Evolutionary conservation across 2,888 invertebrate genomes (phyloP).

Genomic region (Pseudococcus longispinus): DNA sequence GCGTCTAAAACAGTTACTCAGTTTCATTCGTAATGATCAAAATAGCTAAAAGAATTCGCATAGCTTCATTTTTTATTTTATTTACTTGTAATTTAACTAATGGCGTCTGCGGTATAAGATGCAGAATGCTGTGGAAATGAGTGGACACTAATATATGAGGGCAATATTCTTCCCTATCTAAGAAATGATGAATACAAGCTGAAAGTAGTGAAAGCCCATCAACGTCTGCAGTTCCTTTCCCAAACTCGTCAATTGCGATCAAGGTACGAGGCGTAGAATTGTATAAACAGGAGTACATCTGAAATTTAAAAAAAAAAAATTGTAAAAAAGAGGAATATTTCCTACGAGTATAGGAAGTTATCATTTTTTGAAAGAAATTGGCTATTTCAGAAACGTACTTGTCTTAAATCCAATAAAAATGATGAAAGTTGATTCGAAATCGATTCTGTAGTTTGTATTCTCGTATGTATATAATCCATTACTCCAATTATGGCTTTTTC

Average conservation of each 20-base stretch:
- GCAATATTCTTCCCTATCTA: constrained; percentile 66
- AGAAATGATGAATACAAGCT: constrained; percentile 73
- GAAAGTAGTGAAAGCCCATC: constrained; percentile 80
- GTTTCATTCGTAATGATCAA: not conserved
- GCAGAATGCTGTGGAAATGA: constrained; percentile 74
- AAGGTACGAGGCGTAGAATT: constrained; percentile 73
- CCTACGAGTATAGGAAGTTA: no score
- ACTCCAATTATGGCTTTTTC: constrained; percentile 74
- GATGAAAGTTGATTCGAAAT: constrained; percentile 81
- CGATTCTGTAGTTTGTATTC: constrained; percentile 79
- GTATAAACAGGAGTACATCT: constrained; percentile 72
- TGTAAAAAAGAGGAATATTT: no score
- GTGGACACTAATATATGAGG: constrained; percentile 82
- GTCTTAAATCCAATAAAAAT: constrained; percentile 83
- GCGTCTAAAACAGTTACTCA: not conserved
- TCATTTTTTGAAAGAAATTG: no score
- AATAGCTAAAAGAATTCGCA: not conserved
- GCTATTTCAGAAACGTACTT: constrained; percentile 68
- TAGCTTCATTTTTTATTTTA: constrained; percentile 59
- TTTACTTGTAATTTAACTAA: constrained; percentile 65
- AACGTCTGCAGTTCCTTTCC: constrained; percentile 78
- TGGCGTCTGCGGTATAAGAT: constrained; percentile 68
- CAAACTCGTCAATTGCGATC: constrained; percentile 88
- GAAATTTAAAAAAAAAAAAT: not conserved
- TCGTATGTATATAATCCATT: constrained; percentile 76